Evolutionary conservation across 2,113 vertebrate species (phyloP).

Genomic region (Tragelaphus imberbis): DNA sequence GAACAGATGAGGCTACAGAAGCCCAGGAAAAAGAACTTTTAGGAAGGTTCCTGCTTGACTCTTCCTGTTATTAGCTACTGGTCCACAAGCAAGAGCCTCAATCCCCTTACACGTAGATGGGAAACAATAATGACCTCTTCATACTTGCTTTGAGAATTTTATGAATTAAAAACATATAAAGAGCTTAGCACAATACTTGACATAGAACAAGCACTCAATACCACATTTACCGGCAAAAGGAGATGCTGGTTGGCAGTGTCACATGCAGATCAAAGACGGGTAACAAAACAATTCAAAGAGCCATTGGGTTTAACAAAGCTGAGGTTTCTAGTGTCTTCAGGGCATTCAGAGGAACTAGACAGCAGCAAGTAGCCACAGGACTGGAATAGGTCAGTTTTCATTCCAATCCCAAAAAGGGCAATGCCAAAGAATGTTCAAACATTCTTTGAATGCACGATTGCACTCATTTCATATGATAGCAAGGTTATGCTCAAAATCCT

Average conservation of each 20-base stretch:
- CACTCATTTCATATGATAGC: not conserved
- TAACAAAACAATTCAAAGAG: not conserved
- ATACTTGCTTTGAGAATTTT: not conserved
- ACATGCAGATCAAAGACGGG: not conserved
- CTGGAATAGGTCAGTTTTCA: not conserved
- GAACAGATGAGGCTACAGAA: not conserved
- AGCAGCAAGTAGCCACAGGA: not conserved
- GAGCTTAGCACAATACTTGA: not conserved
- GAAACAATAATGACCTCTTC: not conserved
- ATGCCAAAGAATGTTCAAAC: not conserved
- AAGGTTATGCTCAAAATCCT: not conserved
- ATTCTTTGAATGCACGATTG: not conserved
- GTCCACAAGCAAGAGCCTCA: not conserved
- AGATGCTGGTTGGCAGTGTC: not conserved
- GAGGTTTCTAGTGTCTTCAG: not conserved
- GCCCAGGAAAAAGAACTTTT: not conserved
- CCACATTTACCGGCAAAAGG: not conserved
- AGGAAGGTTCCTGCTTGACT: not conserved
- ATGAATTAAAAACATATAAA: not conserved
- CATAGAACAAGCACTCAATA: too few relatives aligned
- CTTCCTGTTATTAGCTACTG: not conserved
- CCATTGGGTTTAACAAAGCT: not conserved
- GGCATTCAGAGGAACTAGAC: not conserved
- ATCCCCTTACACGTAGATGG: not conserved
- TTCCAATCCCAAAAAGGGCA: not conserved